Percentiles rank a stretch among this genome's conserved stretches.
Conservation (phyloP, 2,113 vertebrate genomes). For the Poeciliopsis retropinna region DNA sequence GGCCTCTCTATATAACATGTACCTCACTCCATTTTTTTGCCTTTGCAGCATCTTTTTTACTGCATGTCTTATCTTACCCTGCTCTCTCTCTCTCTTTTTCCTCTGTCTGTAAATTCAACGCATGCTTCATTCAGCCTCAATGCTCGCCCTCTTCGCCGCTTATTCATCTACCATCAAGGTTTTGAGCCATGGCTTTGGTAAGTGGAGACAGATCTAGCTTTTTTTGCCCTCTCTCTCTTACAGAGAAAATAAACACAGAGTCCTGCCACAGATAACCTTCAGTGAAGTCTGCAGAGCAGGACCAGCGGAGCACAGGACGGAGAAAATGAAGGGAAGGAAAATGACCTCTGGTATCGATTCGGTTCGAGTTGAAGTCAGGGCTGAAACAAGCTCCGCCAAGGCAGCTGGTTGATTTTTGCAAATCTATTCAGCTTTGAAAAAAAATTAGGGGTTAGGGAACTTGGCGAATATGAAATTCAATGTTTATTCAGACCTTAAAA, state of each 20-base stretch:
- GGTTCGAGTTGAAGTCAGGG: slow-evolving; percentile 57
- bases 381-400: slow-evolving; percentile 44
- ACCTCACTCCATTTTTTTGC: slow-evolving; percentile 21
- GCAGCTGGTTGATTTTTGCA: slow-evolving; percentile 46
- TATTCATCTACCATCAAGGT: slow-evolving; percentile 28
- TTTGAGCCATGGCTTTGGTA: slow-evolving; percentile 52
- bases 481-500: slow-evolving; percentile 29
- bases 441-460: background rate
- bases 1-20: slow-evolving; percentile 27
- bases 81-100: background rate
- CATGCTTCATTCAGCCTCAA: slow-evolving; percentile 33
- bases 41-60: background rate
- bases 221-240: slow-evolving; percentile 13
- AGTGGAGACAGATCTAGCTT: slow-evolving; percentile 70
- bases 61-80: background rate
- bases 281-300: slow-evolving; percentile 41
- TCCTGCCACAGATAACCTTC: slow-evolving; percentile 40
- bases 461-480: slow-evolving; percentile 31
- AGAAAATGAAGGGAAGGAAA: slow-evolving; percentile 58
- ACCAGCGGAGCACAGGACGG: slow-evolving; percentile 44
- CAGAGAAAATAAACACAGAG: slow-evolving; percentile 68
- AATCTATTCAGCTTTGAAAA: slow-evolving; percentile 49
- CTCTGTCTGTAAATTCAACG: slow-evolving; percentile 18
- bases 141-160: slow-evolving; percentile 33
- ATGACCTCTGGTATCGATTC: slow-evolving; percentile 75